Conservation (phyloP, 2,888 invertebrate genomes). For the Synergus umbraculus region DNA sequence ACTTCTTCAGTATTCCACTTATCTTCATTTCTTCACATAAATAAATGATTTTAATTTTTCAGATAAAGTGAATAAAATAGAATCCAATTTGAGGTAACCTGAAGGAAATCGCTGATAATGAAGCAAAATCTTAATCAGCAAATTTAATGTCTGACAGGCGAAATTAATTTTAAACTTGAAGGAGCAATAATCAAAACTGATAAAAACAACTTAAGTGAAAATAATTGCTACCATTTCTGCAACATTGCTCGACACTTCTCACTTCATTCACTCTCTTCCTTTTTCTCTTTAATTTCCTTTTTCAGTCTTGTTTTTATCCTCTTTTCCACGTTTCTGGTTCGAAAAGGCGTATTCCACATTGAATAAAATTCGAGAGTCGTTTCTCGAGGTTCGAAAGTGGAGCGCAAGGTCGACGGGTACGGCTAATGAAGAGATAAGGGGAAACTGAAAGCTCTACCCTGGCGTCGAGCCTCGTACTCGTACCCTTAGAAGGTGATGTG, state of each 20-base stretch:
- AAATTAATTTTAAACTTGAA: no score
- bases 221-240: conserved; percentile 13
- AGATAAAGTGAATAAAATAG: not conserved
- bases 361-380: conserved; percentile 40
- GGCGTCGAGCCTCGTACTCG: conserved; percentile 29
- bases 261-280: not conserved
- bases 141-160: not conserved
- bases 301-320: not conserved
- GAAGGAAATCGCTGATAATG: not conserved
- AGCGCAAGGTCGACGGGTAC: conserved; percentile 46
- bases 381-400: conserved; percentile 46
- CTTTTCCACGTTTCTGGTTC: conserved; percentile 23
- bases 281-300: conserved; percentile 23
- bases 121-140: not conserved
- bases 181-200: conserved; percentile 22
- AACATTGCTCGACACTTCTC: conserved; percentile 19
- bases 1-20: no score
- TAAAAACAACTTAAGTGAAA: conserved; percentile 22
- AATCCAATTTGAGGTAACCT: no score
- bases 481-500: conserved; percentile 36
- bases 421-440: conserved; percentile 52
- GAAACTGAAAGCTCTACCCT: conserved; percentile 44
- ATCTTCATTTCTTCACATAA: no score
- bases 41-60: not conserved
- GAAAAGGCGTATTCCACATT: conserved; percentile 31